Conservation (phyloP, 2,888 invertebrate species). For the Scrobipalpa atriplicella region DNA sequence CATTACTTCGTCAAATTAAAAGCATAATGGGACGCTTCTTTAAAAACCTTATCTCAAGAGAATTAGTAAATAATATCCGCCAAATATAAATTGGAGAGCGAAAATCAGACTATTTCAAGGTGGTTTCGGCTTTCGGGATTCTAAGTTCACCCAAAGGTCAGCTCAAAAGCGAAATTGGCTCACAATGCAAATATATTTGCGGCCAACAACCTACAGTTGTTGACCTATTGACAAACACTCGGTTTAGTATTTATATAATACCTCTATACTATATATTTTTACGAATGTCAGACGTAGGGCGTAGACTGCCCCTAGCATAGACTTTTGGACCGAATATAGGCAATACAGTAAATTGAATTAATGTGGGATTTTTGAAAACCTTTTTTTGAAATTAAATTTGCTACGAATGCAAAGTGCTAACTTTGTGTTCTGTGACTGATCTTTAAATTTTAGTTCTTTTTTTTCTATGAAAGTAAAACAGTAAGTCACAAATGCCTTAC, state of each 20-base stretch:
- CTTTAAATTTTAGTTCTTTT: background rate
- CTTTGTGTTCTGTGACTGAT: background rate
- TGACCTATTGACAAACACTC: background rate
- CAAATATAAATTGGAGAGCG: background rate
- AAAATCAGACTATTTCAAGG: background rate
- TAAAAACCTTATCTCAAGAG: too few species aligned
- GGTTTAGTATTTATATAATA: background rate
- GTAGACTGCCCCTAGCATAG: constrained; percentile 42
- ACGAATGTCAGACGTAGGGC: constrained; percentile 55
- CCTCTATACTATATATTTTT: background rate
- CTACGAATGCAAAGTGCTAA: background rate
- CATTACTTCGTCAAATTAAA: too few species aligned
- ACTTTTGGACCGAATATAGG: background rate
- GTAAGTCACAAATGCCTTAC: too few species aligned
- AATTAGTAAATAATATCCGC: too few species aligned
- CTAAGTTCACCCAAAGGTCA: constrained; percentile 1
- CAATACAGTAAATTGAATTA: constrained; percentile 4
- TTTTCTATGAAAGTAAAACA: too few species aligned
- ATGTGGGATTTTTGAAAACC: background rate
- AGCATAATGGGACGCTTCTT: too few species aligned
- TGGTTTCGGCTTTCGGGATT: background rate
- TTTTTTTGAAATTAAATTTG: background rate
- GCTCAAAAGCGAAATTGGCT: background rate
- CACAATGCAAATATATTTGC: constrained; percentile 19
- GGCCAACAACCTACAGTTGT: background rate